phyloP scores from a whole-genome alignment of 2,888 invertebrate species.

The Prosopocoilus inquinatus region DNA sequence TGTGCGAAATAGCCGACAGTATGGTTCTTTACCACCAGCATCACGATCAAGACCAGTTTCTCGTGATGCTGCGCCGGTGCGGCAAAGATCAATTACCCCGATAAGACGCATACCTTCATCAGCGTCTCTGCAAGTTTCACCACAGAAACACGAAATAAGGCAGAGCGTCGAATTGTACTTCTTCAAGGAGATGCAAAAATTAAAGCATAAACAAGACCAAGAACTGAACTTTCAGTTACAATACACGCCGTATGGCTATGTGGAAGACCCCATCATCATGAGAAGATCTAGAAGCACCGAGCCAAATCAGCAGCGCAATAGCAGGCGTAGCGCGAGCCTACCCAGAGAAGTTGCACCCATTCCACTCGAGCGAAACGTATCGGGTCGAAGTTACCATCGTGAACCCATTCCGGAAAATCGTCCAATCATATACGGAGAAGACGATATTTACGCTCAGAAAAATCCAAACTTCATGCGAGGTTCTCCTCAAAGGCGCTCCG shows the following conservation, averaged over 20 bases:
- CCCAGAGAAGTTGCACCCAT: constrained; percentile 35
- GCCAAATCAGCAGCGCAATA: constrained; percentile 46
- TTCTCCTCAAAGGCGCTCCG: constrained; percentile 34
- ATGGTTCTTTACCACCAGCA: constrained; percentile 11
- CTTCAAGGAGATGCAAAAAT: constrained; percentile 66
- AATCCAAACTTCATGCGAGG: constrained; percentile 36
- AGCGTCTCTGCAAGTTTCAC: constrained; percentile 33
- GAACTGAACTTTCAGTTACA: constrained; percentile 45
- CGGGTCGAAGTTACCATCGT: constrained; percentile 7
- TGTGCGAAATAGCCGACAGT: constrained; percentile 13
- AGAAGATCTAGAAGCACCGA: constrained; percentile 52
- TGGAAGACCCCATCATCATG: constrained; percentile 40
- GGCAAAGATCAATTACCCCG: constrained; percentile 24
- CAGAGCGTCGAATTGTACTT: constrained; percentile 65
- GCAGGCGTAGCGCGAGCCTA: constrained; percentile 49
- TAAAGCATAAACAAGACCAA: constrained; percentile 63
- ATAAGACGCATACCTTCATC: constrained; percentile 24
- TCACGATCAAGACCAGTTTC: constrained; percentile 5
- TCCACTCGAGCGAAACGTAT: not conserved
- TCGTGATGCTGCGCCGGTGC: constrained; percentile 16
- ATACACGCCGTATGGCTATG: constrained; percentile 37
- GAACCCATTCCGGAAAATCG: constrained; percentile 31
- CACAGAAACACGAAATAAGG: constrained; percentile 57
- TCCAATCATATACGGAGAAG: constrained; percentile 11
- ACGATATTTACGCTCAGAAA: constrained; percentile 18